phyloP scores from a whole-genome alignment of 30 jellyfish, hydroid and myxozoan species.

The Aurelia aurita complex sp. Pacific region DNA sequence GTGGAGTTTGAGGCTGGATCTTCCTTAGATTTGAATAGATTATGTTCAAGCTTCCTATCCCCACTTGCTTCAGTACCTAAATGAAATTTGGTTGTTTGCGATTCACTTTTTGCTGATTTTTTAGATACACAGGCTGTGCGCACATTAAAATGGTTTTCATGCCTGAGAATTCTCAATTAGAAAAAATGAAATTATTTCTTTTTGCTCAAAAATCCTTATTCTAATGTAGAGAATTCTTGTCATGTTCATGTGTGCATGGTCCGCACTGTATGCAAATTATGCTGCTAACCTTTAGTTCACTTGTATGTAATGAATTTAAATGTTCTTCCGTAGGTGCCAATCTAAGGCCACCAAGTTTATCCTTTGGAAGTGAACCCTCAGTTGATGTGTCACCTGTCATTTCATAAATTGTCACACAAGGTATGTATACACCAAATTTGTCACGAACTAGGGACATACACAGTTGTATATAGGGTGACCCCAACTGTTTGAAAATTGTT shows the following conservation, averaged over 20 bases:
- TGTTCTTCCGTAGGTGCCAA: slow-evolving; percentile 27
- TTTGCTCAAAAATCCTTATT: too few species aligned
- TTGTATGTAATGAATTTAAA: slow-evolving; percentile 13
- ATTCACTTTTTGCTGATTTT: neutral
- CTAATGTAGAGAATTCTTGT: too few species aligned
- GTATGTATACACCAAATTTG: too few species aligned
- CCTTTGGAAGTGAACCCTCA: slow-evolving; percentile 48
- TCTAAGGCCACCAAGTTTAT: slow-evolving; percentile 56
- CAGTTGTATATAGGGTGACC: too few species aligned
- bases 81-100: neutral
- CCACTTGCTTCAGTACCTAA: neutral
- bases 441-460: too few species aligned
- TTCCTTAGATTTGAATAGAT: too few species aligned
- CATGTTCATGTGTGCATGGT: neutral
- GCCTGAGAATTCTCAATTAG: too few species aligned
- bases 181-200: too few species aligned
- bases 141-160: too few species aligned
- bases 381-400: slow-evolving; percentile 44
- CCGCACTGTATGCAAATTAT: neutral
- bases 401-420: neutral
- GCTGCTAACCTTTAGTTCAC: neutral
- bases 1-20: too few species aligned
- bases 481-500: too few species aligned
- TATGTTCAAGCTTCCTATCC: too few species aligned
- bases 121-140: neutral